These are phyloP conservation scores for Synanceia verrucosa DNA, from an alignment of 2,797 vertebrate genomes.

Conservation along the genomic window DNA sequence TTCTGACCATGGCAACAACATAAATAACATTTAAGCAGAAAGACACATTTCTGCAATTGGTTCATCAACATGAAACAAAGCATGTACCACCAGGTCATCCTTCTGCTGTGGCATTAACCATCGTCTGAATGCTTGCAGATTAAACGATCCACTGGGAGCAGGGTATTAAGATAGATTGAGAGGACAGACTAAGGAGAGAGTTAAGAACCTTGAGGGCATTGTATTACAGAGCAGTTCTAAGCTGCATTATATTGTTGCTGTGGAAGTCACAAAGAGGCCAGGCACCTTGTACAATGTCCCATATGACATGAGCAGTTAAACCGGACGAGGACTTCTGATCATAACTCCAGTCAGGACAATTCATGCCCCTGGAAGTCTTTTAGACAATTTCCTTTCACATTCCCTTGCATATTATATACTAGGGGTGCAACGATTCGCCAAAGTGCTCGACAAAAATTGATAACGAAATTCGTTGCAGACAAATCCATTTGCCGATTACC, in stretches of 20 bases:
- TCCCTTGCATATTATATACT: too few relatives aligned
- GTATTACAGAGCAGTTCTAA: conserved; percentile 54
- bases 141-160: conserved; percentile 63
- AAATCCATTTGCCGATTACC: too few relatives aligned
- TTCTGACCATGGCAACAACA: not conserved
- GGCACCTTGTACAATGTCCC: conserved; percentile 8
- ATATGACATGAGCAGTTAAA: not conserved
- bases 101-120: conserved; percentile 54
- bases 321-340: not conserved
- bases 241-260: conserved; percentile 57
- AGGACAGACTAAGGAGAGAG: conserved; percentile 60
- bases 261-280: conserved; percentile 47
- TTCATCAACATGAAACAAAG: conserved; percentile 31
- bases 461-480: too few relatives aligned
- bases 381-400: not conserved
- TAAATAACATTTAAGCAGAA: not conserved
- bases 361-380: not conserved
- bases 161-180: conserved; percentile 69
- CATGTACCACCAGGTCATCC: conserved; percentile 40
- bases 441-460: too few relatives aligned
- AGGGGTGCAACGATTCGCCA: too few relatives aligned
- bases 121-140: conserved; percentile 58
- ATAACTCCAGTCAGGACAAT: not conserved
- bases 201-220: conserved; percentile 61
- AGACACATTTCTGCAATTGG: not conserved